A percentile compares a stretch with the other conserved stretches of the same genome.
Conservation (phyloP, 2,888 invertebrate species). For the Ormyrus rosae region DNA sequence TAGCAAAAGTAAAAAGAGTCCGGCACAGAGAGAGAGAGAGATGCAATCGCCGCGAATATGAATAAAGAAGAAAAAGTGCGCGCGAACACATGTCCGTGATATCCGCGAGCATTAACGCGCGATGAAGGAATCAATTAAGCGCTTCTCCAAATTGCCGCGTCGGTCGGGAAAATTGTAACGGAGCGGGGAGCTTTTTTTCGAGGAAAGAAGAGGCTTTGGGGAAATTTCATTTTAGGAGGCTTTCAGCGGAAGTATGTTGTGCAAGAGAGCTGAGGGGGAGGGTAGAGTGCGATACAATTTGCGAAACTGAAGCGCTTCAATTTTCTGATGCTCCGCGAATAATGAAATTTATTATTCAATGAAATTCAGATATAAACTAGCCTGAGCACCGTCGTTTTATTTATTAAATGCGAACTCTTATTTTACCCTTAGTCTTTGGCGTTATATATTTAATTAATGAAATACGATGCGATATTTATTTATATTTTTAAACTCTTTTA, state of each 20-base stretch:
- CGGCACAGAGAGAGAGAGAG: not conserved
- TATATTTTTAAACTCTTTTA: no score
- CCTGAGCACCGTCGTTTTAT: not conserved
- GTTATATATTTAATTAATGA: no score
- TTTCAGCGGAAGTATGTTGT: constrained; percentile 21
- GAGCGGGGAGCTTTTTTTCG: no score
- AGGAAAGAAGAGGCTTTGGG: no score
- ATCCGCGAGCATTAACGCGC: constrained; percentile 11
- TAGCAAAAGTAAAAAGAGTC: no score
- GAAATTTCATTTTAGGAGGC: constrained; percentile 21
- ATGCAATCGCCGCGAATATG: constrained; percentile 18
- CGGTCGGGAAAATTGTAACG: no score
- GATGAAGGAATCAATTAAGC: constrained; percentile 40
- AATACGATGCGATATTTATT: no score
- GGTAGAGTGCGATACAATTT: not conserved
- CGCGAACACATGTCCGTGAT: constrained; percentile 6
- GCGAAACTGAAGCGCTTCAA: not conserved
- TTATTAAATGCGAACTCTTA: not conserved
- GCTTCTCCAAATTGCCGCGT: no score
- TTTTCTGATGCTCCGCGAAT: not conserved
- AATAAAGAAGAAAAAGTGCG: constrained; percentile 14
- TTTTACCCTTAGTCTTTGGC: no score
- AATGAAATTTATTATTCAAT: no score
- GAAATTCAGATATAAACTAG: constrained; percentile 1
- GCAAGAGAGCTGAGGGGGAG: not conserved